Evolutionary conservation across 2,797 vertebrate species (phyloP).

Genomic region (Smutsia gigantea): DNA sequence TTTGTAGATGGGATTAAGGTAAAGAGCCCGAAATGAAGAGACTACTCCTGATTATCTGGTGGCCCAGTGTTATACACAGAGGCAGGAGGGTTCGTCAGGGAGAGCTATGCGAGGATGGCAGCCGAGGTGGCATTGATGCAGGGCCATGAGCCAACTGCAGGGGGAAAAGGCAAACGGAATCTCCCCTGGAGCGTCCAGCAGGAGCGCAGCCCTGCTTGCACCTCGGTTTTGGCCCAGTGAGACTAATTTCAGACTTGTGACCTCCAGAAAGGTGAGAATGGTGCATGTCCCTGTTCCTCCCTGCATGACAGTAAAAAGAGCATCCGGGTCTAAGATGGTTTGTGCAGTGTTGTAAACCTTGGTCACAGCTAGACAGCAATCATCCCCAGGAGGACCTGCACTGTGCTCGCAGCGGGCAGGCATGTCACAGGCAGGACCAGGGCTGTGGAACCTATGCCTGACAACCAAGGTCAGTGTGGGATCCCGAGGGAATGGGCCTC

Average conservation of each 20-base stretch:
- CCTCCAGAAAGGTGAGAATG: neutral
- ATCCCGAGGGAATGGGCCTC: neutral
- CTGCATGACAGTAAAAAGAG: neutral
- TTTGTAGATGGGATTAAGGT: neutral
- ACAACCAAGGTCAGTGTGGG: neutral
- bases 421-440: neutral
- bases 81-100: neutral
- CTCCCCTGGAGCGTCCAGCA: neutral
- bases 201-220: neutral
- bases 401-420: neutral
- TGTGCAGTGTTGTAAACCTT: neutral
- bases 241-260: neutral
- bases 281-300: neutral
- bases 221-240: neutral
- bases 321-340: neutral
- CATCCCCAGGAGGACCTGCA: neutral
- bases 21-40: neutral
- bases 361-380: neutral
- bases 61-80: neutral
- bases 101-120: neutral
- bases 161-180: neutral
- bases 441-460: too few relatives aligned
- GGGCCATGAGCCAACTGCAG: neutral
- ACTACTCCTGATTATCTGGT: neutral
- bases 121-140: too few relatives aligned